Base-by-base conservation (phyloP, 2,797 vertebrate species). In the Coccyzus lansbergi region DNA sequence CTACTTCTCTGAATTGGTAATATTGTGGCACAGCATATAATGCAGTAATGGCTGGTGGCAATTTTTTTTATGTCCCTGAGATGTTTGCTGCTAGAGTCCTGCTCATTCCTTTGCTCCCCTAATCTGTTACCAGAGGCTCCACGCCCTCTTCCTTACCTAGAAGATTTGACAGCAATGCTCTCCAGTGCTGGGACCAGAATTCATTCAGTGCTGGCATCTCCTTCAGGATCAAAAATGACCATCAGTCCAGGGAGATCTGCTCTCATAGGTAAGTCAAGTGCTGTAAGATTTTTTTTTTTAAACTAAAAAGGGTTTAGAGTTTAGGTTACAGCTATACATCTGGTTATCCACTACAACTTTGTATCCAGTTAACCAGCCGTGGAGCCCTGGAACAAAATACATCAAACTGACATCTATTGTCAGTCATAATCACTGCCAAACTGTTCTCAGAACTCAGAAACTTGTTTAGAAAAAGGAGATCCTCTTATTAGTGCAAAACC, bases 221-320 rank as follows among this genome's bases (percentile, higher is more conserved):
- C 96, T 92, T 94, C 93, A 71, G 98, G 98, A 95, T 96, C 97
- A 95, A 98, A 95, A 92, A 90, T 98, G 89, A 91, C 95, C 10
- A 38, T 98, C 76, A 97, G 93, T 91, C 96, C 96, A 80, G 98
- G 98, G 65, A 97, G 95, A 85, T 97, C 98, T 5, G 97, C 93
- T 79, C 74, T 98, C 42, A 97, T 98, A 90, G 98, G 98, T 98
- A 97, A 97, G 98, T 97, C 78, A 74, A 86, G 17, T 33, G 44
- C 36, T 94, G 88, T 91, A 92, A 87, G 62, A 86, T n/a, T n/a
- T 8, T 65, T n/a, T n/a, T 78, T 19, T 56, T 79, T 44, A 28
- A 2, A 18, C 74, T 72, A 28, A 44, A 22, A 67, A 25, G 29
- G 10, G 5, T 36, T 83, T 67, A 44, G 34, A 38, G 5, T 36